These are phyloP conservation scores for Sminthurides bifidus DNA, from an alignment of 1,140 invertebrate genomes.

Conservation along the genomic window DNA sequence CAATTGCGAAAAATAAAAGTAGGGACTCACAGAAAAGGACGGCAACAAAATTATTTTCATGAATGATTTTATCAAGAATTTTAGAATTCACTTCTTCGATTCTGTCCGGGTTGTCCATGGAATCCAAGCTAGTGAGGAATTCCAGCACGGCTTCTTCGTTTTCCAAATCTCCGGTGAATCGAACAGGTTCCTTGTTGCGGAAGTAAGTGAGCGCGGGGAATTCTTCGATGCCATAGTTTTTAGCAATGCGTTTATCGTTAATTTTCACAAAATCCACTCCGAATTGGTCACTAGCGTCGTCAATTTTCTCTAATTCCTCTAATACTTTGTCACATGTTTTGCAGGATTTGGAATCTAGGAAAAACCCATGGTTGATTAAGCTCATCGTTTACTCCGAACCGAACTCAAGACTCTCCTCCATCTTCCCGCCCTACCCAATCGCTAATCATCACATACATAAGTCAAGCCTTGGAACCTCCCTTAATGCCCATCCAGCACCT, in stretches of 20 bases:
- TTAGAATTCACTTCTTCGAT: slow-evolving; percentile 90
- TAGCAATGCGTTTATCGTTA: slow-evolving; percentile 86
- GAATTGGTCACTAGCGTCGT: slow-evolving; percentile 57
- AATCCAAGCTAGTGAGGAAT: slow-evolving; percentile 82
- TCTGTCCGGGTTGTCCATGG: slow-evolving; percentile 86
- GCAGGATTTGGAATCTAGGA: slow-evolving; percentile 75
- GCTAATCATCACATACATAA: no score
- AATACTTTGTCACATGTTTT: slow-evolving; percentile 82
- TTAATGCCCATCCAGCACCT: slow-evolving; percentile 42
- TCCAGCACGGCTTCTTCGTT: slow-evolving; percentile 84
- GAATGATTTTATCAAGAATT: slow-evolving; percentile 79
- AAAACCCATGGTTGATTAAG: not conserved
- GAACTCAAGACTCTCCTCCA: no score
- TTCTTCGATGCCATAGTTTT: slow-evolving; percentile 84
- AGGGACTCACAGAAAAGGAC: slow-evolving; percentile 83
- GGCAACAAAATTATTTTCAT: slow-evolving; percentile 82
- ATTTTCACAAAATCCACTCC: slow-evolving; percentile 91
- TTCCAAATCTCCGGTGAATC: slow-evolving; percentile 72
- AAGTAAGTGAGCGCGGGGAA: slow-evolving; percentile 91
- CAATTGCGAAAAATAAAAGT: no score
- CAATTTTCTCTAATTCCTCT: slow-evolving; percentile 81
- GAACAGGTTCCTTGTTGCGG: slow-evolving; percentile 75
- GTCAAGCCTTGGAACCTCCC: no score
- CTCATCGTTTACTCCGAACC: no score
- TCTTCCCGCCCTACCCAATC: no score